Percentiles rank a stretch among this genome's conserved stretches.
phyloP scores from a whole-genome alignment of 2,888 invertebrate genomes.

The Nomada lathburiana region DNA sequence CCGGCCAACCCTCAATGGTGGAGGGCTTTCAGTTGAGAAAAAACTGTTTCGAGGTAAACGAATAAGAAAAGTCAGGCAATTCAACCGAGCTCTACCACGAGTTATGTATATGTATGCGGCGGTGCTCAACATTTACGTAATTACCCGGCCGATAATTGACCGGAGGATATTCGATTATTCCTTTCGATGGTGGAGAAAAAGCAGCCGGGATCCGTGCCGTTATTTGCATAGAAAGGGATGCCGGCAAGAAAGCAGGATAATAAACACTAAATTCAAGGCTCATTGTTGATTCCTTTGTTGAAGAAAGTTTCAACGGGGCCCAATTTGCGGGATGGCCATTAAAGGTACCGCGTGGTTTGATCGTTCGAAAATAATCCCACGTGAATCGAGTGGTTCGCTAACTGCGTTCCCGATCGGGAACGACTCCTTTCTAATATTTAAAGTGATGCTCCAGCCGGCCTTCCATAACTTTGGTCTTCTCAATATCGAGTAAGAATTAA shows the following conservation, averaged over 20 bases:
- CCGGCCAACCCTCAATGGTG: no score
- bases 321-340: slow-evolving; percentile 56
- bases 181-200: background rate
- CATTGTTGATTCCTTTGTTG: slow-evolving; percentile 48
- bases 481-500: slow-evolving; percentile 14
- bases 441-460: background rate
- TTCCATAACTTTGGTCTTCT: slow-evolving; percentile 16
- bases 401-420: slow-evolving; percentile 8
- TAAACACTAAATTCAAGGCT: slow-evolving; percentile 42
- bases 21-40: no score
- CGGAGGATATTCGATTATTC: slow-evolving; percentile 41
- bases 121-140: slow-evolving; percentile 34
- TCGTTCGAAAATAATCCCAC: slow-evolving; percentile 37
- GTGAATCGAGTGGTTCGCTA: slow-evolving; percentile 36
- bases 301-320: slow-evolving; percentile 16
- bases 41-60: background rate
- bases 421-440: slow-evolving; percentile 3
- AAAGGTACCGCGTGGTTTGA: slow-evolving; percentile 15
- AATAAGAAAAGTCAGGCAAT: background rate
- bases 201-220: background rate
- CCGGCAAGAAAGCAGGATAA: slow-evolving; percentile 35
- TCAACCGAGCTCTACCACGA: background rate
- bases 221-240: slow-evolving; percentile 29
- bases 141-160: slow-evolving; percentile 45
- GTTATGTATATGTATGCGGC: slow-evolving; percentile 16